phyloP scores from a whole-genome alignment of 2,888 invertebrate genomes.

The Bedellia somnulentella region DNA sequence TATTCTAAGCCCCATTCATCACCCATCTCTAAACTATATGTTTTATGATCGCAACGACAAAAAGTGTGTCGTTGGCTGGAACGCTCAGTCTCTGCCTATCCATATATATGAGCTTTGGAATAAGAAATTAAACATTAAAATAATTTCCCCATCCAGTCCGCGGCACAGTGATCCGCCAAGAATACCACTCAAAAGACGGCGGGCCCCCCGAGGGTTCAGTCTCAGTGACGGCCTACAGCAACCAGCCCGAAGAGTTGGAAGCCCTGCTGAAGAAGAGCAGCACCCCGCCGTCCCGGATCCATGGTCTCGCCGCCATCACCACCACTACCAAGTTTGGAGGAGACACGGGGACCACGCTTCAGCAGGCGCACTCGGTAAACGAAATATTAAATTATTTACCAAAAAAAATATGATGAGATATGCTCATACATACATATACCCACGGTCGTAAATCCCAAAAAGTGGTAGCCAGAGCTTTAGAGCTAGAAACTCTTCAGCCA shows the following conservation, averaged over 20 bases:
- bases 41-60: too few relatives aligned
- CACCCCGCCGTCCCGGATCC: constrained; percentile 34
- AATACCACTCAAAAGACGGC: constrained; percentile 70
- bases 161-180: constrained; percentile 69
- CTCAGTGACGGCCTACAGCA: constrained; percentile 71
- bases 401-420: too few relatives aligned
- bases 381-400: too few relatives aligned
- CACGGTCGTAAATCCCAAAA: too few relatives aligned
- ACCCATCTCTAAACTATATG: too few relatives aligned
- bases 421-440: too few relatives aligned
- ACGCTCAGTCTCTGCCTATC: background rate
- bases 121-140: too few relatives aligned
- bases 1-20: too few relatives aligned
- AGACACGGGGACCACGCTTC: constrained; percentile 33
- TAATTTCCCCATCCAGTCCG: too few relatives aligned
- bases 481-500: too few relatives aligned
- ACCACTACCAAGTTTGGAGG: constrained; percentile 50
- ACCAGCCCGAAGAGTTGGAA: constrained; percentile 61
- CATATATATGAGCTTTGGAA: too few relatives aligned
- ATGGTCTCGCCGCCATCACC: constrained; percentile 49
- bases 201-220: constrained; percentile 69
- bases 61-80: background rate
- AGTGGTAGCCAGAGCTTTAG: too few relatives aligned
- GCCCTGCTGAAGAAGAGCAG: constrained; percentile 32
- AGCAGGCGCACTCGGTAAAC: constrained; percentile 35